Percentiles rank a stretch among this genome's conserved stretches.
phyloP scores from a whole-genome alignment of 1,140 invertebrate genomes.

The Pemphigus obesinymphae region DNA sequence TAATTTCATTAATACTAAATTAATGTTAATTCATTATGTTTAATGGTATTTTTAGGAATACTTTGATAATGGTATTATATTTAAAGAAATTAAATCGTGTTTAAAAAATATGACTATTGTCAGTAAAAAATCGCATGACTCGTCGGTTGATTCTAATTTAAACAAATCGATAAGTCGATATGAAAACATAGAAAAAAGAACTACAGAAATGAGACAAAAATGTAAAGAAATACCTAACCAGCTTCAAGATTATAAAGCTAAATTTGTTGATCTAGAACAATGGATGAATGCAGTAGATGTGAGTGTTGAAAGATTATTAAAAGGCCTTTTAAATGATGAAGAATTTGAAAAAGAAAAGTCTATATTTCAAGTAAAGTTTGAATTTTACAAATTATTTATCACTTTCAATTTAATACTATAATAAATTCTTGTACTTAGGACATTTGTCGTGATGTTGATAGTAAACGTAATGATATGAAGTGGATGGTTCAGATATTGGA shows the following conservation, averaged over 20 bases:
- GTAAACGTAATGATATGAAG: constrained; percentile 86
- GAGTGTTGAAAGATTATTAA: constrained; percentile 73
- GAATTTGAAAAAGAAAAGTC: constrained; percentile 84
- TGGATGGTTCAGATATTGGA: constrained; percentile 89
- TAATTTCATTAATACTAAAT: not conserved
- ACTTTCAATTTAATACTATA: not conserved
- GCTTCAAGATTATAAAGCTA: constrained; percentile 48
- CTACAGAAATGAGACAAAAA: constrained; percentile 8
- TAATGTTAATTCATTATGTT: not conserved
- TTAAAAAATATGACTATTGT: constrained; percentile 19
- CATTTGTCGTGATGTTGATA: constrained; percentile 83
- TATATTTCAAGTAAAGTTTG: constrained; percentile 71
- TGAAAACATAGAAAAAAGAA: constrained; percentile 11
- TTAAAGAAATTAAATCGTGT: constrained; percentile 34
- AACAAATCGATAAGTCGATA: not conserved
- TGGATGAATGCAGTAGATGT: constrained; percentile 89
- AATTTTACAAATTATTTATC: not conserved
- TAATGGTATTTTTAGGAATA: constrained; percentile 11
- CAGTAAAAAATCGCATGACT: not conserved
- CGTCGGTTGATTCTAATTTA: not conserved
- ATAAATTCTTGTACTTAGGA: constrained; percentile 54
- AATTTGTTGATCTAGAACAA: constrained; percentile 73
- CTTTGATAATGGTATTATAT: not conserved
- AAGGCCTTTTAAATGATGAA: constrained; percentile 75
- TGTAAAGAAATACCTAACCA: constrained; percentile 27